phyloP scores from a whole-genome alignment of 2,888 invertebrate species.

The Lasius fuliginosus region DNA sequence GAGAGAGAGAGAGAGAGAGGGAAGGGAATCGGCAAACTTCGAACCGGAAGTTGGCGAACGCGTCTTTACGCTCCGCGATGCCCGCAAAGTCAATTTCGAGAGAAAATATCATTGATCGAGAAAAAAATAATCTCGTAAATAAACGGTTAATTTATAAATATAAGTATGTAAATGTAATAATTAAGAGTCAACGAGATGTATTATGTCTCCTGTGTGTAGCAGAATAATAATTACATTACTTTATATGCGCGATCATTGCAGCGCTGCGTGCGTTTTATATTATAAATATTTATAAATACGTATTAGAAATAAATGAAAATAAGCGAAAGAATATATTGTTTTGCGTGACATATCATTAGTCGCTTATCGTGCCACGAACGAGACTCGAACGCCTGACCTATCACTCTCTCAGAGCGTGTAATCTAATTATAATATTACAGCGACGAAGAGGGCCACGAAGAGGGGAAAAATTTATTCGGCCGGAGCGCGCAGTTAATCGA shows the following conservation, averaged over 20 bases:
- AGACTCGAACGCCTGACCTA: not conserved
- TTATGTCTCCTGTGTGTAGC: not conserved
- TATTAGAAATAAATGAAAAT: not conserved
- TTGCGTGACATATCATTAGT: not conserved
- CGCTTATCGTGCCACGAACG: slow-evolving; percentile 11
- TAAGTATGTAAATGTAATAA: not conserved
- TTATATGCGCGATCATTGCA: not conserved
- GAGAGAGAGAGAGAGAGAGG: not conserved
- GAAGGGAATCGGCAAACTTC: slow-evolving; percentile 42
- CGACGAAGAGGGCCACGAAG: not conserved
- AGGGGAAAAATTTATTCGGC: slow-evolving; percentile 33
- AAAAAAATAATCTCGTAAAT: not conserved
- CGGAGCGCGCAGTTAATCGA: slow-evolving; percentile 31
- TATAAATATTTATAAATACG: not conserved
- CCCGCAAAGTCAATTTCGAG: slow-evolving; percentile 16
- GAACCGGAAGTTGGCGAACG: slow-evolving; percentile 62
- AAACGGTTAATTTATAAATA: slow-evolving; percentile 11
- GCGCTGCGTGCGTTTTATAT: not conserved
- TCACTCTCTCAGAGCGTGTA: slow-evolving; percentile 20
- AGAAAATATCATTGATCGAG: slow-evolving; percentile 4
- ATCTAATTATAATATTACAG: slow-evolving; percentile 36
- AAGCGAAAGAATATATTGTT: not conserved
- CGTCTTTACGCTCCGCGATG: slow-evolving; percentile 6
- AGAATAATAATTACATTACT: not conserved
- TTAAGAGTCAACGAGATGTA: not conserved